A percentile compares a stretch with the other conserved stretches of the same genome.
These are phyloP conservation scores for Eonycteris spelaea DNA, from an alignment of 2,113 vertebrate genomes.

Conservation along the genomic window DNA sequence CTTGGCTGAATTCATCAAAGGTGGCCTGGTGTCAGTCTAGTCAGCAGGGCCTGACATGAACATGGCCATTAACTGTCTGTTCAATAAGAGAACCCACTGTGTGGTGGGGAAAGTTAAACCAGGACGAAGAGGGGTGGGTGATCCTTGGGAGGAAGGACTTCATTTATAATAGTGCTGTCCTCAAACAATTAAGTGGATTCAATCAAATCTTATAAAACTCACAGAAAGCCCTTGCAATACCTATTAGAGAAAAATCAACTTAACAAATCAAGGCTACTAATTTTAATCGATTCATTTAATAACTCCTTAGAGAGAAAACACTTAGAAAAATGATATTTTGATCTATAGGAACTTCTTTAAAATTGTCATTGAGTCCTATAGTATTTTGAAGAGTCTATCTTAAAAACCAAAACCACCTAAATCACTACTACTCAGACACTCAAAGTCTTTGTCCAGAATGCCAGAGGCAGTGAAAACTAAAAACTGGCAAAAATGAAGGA, in stretches of 20 bases:
- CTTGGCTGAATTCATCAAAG: not conserved
- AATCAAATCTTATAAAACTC: not conserved
- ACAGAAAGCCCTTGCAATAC: not conserved
- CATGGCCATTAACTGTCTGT: not conserved
- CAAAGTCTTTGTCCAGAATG: not conserved
- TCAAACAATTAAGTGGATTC: not conserved
- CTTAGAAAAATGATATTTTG: not conserved
- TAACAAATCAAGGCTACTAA: not conserved
- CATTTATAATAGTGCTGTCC: not conserved
- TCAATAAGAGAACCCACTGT: not conserved
- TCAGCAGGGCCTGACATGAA: not conserved
- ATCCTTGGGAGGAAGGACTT: not conserved
- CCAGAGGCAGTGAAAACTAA: not conserved
- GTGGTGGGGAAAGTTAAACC: not conserved
- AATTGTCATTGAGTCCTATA: not conserved
- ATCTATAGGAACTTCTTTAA: constrained; percentile 11
- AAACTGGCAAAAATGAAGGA: not conserved
- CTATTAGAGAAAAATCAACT: constrained; percentile 2
- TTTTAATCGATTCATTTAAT: not conserved
- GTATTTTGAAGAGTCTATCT: constrained; percentile 12
- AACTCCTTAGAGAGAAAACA: not conserved
- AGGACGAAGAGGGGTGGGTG: not conserved
- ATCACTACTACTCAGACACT: not conserved
- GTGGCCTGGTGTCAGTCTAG: not conserved
- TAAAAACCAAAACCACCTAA: not conserved